Percentiles rank a stretch among this genome's conserved stretches.
Evolutionary conservation across 1,140 invertebrate genomes (phyloP).

Genomic region (Drosophila parabipectinata): DNA sequence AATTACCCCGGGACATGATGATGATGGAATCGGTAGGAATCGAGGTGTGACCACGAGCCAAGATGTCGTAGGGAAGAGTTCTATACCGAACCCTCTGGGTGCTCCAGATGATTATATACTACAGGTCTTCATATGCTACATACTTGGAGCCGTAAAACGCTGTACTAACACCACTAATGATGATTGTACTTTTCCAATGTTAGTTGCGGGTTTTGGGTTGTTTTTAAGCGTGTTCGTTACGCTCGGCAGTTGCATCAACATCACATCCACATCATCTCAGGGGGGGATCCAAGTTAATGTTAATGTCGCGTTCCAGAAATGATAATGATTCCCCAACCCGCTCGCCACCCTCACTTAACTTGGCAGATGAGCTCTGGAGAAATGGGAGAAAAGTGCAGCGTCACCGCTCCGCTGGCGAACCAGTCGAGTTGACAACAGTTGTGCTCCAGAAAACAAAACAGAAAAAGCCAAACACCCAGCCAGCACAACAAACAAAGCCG

Average conservation of each 20-base stretch:
- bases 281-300: slow-evolving; percentile 58
- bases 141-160: slow-evolving; percentile 10
- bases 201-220: slow-evolving; percentile 25
- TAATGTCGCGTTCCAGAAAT: slow-evolving; percentile 76
- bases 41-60: slow-evolving; percentile 71
- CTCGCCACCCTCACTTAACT: neutral
- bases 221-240: slow-evolving; percentile 79
- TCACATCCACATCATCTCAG: slow-evolving; percentile 31
- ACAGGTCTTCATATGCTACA: slow-evolving; percentile 2
- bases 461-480: slow-evolving; percentile 7
- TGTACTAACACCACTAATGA: slow-evolving; percentile 67
- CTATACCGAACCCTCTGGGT: slow-evolving; percentile 10
- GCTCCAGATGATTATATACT: slow-evolving; percentile 68
- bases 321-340: slow-evolving; percentile 58
- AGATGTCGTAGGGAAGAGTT: slow-evolving; percentile 31
- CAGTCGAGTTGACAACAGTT: slow-evolving; percentile 60
- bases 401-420: slow-evolving; percentile 47
- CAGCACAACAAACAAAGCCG: neutral
- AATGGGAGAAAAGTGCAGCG: slow-evolving; percentile 38
- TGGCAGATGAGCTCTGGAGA: slow-evolving; percentile 13
- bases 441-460: slow-evolving; percentile 70
- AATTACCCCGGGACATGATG: slow-evolving; percentile 58
- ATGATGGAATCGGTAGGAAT: slow-evolving; percentile 46
- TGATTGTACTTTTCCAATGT: slow-evolving; percentile 56
- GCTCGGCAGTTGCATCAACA: slow-evolving; percentile 78